These are phyloP conservation scores for Sebastes dallii DNA, from an alignment of 2,797 vertebrate species.

Conservation along the genomic window DNA sequence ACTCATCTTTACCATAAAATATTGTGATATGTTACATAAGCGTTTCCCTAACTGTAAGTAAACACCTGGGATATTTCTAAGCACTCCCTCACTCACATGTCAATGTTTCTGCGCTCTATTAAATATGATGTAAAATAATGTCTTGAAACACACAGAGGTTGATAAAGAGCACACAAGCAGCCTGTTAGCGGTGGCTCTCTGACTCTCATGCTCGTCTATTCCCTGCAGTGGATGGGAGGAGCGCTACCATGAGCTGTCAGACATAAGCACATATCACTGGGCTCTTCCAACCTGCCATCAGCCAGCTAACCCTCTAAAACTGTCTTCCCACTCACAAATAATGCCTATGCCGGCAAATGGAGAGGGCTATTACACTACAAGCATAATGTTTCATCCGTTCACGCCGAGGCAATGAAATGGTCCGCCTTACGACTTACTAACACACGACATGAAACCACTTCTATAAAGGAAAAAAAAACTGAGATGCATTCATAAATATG, in stretches of 20 bases:
- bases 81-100: background rate
- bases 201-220: constrained; percentile 21
- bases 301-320: constrained; percentile 70
- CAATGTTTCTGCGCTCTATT: background rate
- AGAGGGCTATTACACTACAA: constrained; percentile 60
- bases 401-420: constrained; percentile 53
- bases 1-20: background rate
- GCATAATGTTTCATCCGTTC: constrained; percentile 72
- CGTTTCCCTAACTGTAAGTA: background rate
- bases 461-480: constrained; percentile 18
- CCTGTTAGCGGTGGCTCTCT: constrained; percentile 20
- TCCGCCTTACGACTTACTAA: constrained; percentile 57
- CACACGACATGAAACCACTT: constrained; percentile 48
- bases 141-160: constrained; percentile 5
- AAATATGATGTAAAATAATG: constrained; percentile 5
- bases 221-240: constrained; percentile 50
- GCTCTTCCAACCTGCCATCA: constrained; percentile 61
- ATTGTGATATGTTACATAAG: background rate
- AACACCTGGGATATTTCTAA: background rate
- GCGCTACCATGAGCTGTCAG: constrained; percentile 57
- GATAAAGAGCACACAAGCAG: constrained; percentile 32
- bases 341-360: constrained; percentile 66
- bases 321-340: constrained; percentile 74
- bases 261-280: constrained; percentile 69
- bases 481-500: constrained; percentile 59